Evolutionary conservation across 1,140 invertebrate species (phyloP).

Genomic region (Sarcophaga peregrina): DNA sequence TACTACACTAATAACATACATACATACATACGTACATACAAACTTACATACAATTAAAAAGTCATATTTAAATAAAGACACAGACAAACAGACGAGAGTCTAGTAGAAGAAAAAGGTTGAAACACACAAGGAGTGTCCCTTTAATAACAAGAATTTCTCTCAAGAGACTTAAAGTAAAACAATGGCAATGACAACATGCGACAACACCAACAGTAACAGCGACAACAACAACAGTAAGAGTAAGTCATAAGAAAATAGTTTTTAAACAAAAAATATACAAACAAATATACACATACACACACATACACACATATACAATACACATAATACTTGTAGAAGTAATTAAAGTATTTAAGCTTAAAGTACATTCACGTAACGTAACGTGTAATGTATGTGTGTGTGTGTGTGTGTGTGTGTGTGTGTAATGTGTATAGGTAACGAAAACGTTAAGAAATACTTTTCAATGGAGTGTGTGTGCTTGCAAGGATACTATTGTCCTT

Average conservation of each 20-base stretch:
- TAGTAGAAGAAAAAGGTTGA: neutral
- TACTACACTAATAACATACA: neutral
- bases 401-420: neutral
- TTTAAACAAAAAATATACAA: neutral
- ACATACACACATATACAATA: neutral
- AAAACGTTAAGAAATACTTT: constrained; percentile 46
- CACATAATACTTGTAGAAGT: constrained; percentile 34
- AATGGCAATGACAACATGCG: constrained; percentile 37
- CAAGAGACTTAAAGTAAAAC: constrained; percentile 29
- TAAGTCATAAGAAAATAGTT: constrained; percentile 37
- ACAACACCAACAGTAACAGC: neutral
- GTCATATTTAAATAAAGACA: neutral
- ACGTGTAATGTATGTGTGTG: no score
- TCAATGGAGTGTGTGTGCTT: neutral
- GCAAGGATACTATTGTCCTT: neutral
- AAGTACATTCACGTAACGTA: constrained; percentile 52
- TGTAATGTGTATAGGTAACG: no score
- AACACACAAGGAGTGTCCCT: constrained; percentile 28
- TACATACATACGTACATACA: no score
- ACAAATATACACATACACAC: constrained; percentile 2
- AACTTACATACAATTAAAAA: neutral
- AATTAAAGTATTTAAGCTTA: constrained; percentile 63
- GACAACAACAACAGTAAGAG: neutral
- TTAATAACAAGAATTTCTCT: constrained; percentile 29
- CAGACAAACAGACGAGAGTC: neutral